Evolutionary conservation across 92 coral and sea anemone genomes (phyloP).

Genomic region (Micromussa lordhowensis): DNA sequence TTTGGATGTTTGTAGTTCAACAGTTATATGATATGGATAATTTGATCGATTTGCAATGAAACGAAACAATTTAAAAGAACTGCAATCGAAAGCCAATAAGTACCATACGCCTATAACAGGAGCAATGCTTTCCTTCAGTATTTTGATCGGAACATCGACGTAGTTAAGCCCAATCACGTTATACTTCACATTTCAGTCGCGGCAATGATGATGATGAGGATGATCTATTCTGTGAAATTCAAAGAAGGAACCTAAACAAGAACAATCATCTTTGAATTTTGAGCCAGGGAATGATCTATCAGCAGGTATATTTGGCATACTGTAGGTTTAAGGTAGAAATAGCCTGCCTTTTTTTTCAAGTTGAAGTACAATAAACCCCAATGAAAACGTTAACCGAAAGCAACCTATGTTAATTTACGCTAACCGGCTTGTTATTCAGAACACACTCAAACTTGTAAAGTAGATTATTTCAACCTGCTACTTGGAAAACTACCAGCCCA

Average conservation of each 20-base stretch:
- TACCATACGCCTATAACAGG: conserved; percentile 8
- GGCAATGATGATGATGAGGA: conserved; percentile 2
- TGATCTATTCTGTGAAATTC: too few species aligned
- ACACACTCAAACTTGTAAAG: too few species aligned
- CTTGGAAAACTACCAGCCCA: too few species aligned
- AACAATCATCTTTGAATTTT: background rate
- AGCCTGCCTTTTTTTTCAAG: too few species aligned
- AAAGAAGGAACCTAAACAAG: too few species aligned
- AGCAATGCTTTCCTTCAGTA: conserved; percentile 3
- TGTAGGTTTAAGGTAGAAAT: conserved; percentile 1
- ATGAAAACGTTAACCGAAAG: too few species aligned
- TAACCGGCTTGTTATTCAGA: too few species aligned
- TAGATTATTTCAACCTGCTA: too few species aligned
- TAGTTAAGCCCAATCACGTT: background rate
- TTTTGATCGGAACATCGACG: conserved; percentile 6
- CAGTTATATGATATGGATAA: background rate
- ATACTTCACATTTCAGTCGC: conserved; percentile 16
- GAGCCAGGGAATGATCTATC: background rate
- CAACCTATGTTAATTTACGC: too few species aligned
- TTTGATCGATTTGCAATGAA: conserved; percentile 6
- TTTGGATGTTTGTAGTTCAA: background rate
- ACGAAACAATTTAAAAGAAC: background rate
- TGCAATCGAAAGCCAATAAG: background rate
- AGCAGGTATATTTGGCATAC: background rate
- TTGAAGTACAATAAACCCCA: too few species aligned